phyloP scores from a whole-genome alignment of 1,140 invertebrate genomes.

The Xylocopa sonorina region DNA sequence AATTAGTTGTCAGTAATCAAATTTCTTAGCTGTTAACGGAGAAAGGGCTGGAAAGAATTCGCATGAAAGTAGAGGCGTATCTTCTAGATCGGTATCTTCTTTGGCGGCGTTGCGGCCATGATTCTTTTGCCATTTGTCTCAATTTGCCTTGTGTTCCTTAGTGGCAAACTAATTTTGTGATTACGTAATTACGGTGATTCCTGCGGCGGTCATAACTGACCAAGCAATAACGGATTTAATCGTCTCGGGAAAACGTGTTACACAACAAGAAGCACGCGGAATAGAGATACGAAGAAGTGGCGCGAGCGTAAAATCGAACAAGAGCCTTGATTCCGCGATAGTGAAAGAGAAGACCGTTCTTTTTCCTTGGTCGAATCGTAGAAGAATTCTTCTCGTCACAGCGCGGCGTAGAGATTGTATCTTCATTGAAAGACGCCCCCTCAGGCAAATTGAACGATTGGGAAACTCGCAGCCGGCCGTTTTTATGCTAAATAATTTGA shows the following conservation, averaged over 20 bases:
- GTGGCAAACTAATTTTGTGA: constrained; percentile 15
- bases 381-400: not conserved
- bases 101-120: constrained; percentile 2
- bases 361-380: constrained; percentile 6
- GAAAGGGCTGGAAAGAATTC: not conserved
- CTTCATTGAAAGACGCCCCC: not conserved
- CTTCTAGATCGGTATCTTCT: not conserved
- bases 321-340: constrained; percentile 3
- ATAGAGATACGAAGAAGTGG: not conserved
- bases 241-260: not conserved
- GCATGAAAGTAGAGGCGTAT: not conserved
- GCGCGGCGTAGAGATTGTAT: constrained; percentile 11
- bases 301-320: not conserved
- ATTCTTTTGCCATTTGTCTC: constrained; percentile 30
- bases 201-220: not conserved
- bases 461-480: not conserved
- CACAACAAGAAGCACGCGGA: too few species aligned
- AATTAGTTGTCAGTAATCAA: not conserved
- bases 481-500: constrained; percentile 35
- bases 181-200: constrained; percentile 33
- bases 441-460: not conserved
- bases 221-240: constrained; percentile 21
- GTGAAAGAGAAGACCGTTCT: not conserved
- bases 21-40: not conserved
- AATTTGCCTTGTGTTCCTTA: constrained; percentile 27